Percentiles rank a stretch among this genome's conserved stretches.
These are phyloP conservation scores for Macroramphosus scolopax DNA, from an alignment of 2,797 vertebrate species.

Conservation along the genomic window DNA sequence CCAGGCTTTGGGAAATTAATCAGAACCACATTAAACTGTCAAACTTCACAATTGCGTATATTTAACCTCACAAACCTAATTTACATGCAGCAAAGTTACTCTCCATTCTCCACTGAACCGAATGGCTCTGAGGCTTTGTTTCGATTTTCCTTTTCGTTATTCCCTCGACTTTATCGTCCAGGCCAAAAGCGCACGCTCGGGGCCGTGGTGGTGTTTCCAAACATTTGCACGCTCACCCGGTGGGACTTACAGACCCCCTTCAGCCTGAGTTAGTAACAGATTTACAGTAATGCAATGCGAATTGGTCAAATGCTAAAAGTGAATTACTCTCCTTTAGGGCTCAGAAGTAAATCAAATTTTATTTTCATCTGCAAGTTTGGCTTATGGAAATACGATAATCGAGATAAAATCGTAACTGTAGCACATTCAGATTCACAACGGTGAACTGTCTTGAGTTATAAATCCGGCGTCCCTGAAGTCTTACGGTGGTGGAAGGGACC, in stretches of 20 bases:
- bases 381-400: too few species aligned
- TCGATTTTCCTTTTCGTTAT: slow-evolving; percentile 37
- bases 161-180: slow-evolving; percentile 18
- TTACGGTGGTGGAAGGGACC: too few species aligned
- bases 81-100: slow-evolving; percentile 22
- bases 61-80: slow-evolving; percentile 30
- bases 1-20: slow-evolving; percentile 16
- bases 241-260: slow-evolving; percentile 35
- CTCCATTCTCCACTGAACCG: slow-evolving; percentile 46
- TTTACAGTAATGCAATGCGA: slow-evolving; percentile 31
- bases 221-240: slow-evolving; percentile 32
- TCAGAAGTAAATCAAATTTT: too few species aligned
- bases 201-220: slow-evolving; percentile 43
- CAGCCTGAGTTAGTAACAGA: slow-evolving; percentile 23
- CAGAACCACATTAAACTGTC: slow-evolving; percentile 26
- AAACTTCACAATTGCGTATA: slow-evolving; percentile 21
- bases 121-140: slow-evolving; percentile 28
- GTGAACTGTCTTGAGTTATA: too few species aligned
- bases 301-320: slow-evolving; percentile 41
- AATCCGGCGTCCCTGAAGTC: too few species aligned
- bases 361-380: too few species aligned
- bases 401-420: too few species aligned
- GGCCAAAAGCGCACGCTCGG: slow-evolving; percentile 28
- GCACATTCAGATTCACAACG: too few species aligned
- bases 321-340: slow-evolving; percentile 14